These are phyloP conservation scores for Hydroisotoma schaefferi DNA, from an alignment of 2,888 invertebrate species.

Conservation along the genomic window DNA sequence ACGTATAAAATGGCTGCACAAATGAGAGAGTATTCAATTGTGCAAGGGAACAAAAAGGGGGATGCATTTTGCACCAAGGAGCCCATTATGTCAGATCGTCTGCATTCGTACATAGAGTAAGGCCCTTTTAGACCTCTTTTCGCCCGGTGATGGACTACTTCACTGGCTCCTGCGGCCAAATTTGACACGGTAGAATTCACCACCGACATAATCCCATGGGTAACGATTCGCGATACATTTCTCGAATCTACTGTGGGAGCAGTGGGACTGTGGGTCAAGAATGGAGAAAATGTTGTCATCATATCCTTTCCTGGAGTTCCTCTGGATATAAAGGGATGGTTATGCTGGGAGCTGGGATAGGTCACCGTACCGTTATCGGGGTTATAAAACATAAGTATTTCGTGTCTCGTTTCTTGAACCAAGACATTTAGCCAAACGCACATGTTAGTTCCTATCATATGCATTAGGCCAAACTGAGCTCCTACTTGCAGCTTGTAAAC, in stretches of 20 bases:
- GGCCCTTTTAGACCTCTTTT: constrained; percentile 45
- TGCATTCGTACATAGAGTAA: constrained; percentile 51
- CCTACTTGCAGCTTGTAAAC: constrained; percentile 53
- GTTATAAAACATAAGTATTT: constrained; percentile 85
- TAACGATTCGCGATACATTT: not conserved
- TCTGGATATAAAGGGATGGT: constrained; percentile 4
- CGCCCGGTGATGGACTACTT: constrained; percentile 25
- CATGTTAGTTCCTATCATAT: constrained; percentile 96
- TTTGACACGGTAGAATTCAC: constrained; percentile 10
- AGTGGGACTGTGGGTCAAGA: not conserved
- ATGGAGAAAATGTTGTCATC: not conserved
- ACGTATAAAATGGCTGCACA: constrained; percentile 84
- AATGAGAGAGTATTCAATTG: constrained; percentile 85
- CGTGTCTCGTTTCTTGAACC: constrained; percentile 92
- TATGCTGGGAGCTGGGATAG: constrained; percentile 5
- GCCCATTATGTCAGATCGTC: constrained; percentile 58
- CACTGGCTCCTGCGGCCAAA: not conserved
- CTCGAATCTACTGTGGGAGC: not conserved
- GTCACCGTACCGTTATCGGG: constrained; percentile 58
- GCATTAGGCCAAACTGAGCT: constrained; percentile 95
- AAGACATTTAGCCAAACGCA: constrained; percentile 95
- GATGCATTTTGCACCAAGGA: constrained; percentile 64
- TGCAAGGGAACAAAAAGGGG: constrained; percentile 84
- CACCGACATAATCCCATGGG: not conserved
- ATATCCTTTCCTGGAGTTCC: not conserved